phyloP scores from a whole-genome alignment of 1,140 invertebrate species.

The Cardiocondyla obscurior region DNA sequence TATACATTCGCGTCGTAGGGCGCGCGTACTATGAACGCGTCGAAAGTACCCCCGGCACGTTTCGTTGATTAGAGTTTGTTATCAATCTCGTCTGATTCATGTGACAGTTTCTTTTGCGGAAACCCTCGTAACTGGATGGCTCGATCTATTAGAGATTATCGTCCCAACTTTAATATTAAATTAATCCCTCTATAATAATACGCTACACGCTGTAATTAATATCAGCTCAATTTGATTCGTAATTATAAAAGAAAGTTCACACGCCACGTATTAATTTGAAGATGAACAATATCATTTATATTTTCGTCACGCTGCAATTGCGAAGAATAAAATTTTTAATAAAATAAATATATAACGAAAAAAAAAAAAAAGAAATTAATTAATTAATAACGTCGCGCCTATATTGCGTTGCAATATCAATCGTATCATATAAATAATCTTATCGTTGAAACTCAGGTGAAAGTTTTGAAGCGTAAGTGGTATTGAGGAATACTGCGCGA shows the following conservation, averaged over 20 bases:
- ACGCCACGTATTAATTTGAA: neutral
- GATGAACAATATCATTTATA: neutral
- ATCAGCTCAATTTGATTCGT: neutral
- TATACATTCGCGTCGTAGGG: neutral
- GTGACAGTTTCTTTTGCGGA: neutral
- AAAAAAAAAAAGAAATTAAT: conserved; percentile 14
- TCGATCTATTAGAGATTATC: neutral
- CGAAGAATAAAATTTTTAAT: neutral
- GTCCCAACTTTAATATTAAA: neutral
- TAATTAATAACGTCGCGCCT: neutral
- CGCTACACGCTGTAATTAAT: neutral
- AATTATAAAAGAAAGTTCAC: neutral
- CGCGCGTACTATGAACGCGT: conserved; percentile 7
- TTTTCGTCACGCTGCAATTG: too few relatives aligned
- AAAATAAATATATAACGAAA: neutral
- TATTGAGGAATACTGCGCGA: conserved; percentile 36
- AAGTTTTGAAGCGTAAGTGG: conserved; percentile 46
- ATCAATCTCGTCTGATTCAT: conserved; percentile 20
- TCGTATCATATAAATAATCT: conserved; percentile 52
- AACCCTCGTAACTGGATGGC: neutral
- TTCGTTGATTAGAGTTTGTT: conserved; percentile 20
- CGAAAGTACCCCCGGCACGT: neutral
- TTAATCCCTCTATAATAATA: neutral
- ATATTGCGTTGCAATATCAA: neutral
- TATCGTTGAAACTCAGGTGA: conserved; percentile 32